These are phyloP conservation scores for Megalops atlanticus DNA, from an alignment of 2,113 vertebrate genomes.

Conservation along the genomic window DNA sequence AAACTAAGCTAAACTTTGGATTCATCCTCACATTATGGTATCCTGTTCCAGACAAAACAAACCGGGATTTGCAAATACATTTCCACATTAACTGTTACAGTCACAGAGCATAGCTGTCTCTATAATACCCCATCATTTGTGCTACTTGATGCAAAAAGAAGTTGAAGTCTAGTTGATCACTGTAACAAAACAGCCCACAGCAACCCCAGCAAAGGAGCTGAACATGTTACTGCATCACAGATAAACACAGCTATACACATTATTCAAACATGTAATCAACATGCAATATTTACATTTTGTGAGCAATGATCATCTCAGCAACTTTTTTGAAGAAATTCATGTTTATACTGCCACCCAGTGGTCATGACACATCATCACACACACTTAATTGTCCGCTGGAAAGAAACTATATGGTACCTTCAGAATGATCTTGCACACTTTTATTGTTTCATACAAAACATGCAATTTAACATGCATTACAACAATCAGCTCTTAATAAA, in stretches of 20 bases:
- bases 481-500: no score
- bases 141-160: no score
- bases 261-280: no score
- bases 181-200: no score
- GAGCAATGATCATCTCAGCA: not conserved
- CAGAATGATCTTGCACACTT: not conserved
- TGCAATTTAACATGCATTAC: not conserved
- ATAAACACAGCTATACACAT: not conserved
- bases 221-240: not conserved
- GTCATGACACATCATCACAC: conserved; percentile 24
- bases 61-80: no score
- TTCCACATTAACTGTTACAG: no score
- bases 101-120: no score
- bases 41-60: no score
- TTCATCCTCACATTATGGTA: no score
- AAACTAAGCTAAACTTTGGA: no score
- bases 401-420: not conserved
- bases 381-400: not conserved
- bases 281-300: not conserved
- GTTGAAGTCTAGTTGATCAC: no score
- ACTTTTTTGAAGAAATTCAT: not conserved
- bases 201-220: not conserved
- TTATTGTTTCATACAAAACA: not conserved
- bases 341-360: conserved; percentile 44
- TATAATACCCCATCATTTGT: no score